Evolutionary conservation across 2,888 invertebrate genomes (phyloP), one percentile per base, ranked within the genome.

Genomic region (Drosophila sordidapex): DNA sequence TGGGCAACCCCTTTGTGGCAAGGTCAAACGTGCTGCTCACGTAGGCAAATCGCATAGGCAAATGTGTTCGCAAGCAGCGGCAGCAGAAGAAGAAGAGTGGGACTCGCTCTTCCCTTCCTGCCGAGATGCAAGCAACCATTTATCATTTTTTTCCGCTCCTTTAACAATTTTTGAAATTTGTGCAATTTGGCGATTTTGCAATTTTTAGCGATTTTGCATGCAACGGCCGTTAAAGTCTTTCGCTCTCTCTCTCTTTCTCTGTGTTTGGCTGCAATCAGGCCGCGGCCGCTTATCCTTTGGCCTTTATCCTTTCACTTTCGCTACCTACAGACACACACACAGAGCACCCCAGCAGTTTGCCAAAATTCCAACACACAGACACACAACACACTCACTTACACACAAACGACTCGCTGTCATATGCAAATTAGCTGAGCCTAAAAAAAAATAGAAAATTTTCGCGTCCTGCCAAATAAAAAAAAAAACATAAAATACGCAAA

Each of bases 241-340:
- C 46, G 8, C 13, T 25, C 46, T 46, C 43, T 1, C 21, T 13
- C 21, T 13, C 46, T 5, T 8, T 25, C 15, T 25, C 8, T 46
- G 8, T 15, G 15, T 46, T 66, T 52, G 61, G 58, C 62, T 71
- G 73, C 80, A 81, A 71, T 76, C 76, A 66, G 74, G 59, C 67
- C 61, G 65, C 70, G 60, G 38, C 69, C 72, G 74, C 68, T 74
- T 82, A 87, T 87, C 87, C 89, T 87, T 76, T 81, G 61, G 69
- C 73, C 81, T 73, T 59, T 71, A 82, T 87, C 87, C 87, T 90
- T 87, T 87, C 89, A 89, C 87, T 87, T 87, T 87, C 87, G 82
- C 75, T 89, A 83, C 81, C 83, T 81, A 89, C 65, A 38, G 15
- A 46, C 65, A 73, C 71, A 46, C 72, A 46, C 72, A 64, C 82